A percentile compares a stretch with the other conserved stretches of the same genome.
Conservation (phyloP, 2,888 invertebrate species). For the Junonia oenone region DNA sequence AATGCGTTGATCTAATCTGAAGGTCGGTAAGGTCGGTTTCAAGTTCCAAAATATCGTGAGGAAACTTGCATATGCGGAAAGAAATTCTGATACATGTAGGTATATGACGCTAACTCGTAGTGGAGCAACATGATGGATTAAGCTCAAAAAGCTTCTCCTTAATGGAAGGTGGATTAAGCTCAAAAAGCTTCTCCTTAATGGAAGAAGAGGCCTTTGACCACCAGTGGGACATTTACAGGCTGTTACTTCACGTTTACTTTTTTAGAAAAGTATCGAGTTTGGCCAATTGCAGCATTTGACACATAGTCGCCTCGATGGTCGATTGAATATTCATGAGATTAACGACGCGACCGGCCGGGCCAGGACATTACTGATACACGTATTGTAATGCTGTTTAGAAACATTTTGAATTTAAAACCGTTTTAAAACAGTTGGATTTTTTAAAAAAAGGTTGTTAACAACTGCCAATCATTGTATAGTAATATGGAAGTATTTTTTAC, state of each 20-base stretch:
- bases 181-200: neutral
- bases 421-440: too few species aligned
- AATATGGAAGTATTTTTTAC: too few species aligned
- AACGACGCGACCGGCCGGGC: slow-evolving; percentile 32
- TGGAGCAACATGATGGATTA: too few species aligned
- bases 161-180: too few species aligned
- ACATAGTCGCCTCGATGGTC: slow-evolving; percentile 29
- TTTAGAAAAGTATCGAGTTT: slow-evolving; percentile 23
- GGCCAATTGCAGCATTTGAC: slow-evolving; percentile 11
- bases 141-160: too few species aligned
- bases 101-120: too few species aligned
- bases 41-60: neutral
- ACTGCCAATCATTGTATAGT: too few species aligned
- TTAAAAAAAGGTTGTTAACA: too few species aligned
- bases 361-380: slow-evolving; percentile 5
- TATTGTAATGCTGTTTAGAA: neutral
- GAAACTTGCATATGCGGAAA: too few species aligned
- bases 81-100: too few species aligned
- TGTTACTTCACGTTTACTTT: neutral
- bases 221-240: neutral
- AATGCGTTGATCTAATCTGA: too few species aligned
- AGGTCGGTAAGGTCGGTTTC: too few species aligned
- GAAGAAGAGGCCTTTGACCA: neutral
- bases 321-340: slow-evolving; percentile 62
- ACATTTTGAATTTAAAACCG: neutral